Evolutionary conservation across 1,140 invertebrate species (phyloP), one percentile per base, ranked within the genome.

Genomic region (Coptotermes formosanus): DNA sequence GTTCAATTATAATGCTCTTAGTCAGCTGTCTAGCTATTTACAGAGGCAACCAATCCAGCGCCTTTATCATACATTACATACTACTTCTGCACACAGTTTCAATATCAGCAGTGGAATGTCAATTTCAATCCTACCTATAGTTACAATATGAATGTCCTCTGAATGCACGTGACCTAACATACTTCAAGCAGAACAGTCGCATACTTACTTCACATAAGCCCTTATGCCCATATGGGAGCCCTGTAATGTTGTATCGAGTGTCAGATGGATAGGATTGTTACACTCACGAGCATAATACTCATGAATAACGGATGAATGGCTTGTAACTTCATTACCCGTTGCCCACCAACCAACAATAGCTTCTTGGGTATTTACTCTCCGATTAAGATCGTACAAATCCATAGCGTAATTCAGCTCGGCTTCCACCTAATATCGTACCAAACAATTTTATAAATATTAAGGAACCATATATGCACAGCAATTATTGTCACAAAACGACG

Each of bases 241-340:
- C 91, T 92, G 90, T 45, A 99, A 92, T 21, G 96, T 96, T 6
- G 98, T 98, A 90, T 99, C 98, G 43, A 99, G 94, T 30, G 98
- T 98, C 75, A 99, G 92, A 91, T 99, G 98, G 83, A 99, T 95
- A 11, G 98, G 98, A 91, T 97, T 97, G 86, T 95, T 95, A 89
- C 97, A 98, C 91, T 98, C 97, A 86, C 97, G 93, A 0, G 97
- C 94, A 90, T 98, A 99, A 92, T 99, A 99, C 89, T 99, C 98
- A 89, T 99, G 98, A 90, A 99, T 99, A 44, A 99, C 95, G 1
- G 97, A 97, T 21, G 98, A 99, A 92, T 99, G 98, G 89, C 97
- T 97, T 2, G 98, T 99, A 9, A 99, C 97, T 91, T 99, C 97
- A 88, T 96, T 95, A 84, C 98, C 98, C 14, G 98, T 99, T 2